A percentile compares a stretch with the other conserved stretches of the same genome.
These are phyloP conservation scores for Eulacestoma nigropectus DNA, from an alignment of 2,113 vertebrate species.

Conservation along the genomic window DNA sequence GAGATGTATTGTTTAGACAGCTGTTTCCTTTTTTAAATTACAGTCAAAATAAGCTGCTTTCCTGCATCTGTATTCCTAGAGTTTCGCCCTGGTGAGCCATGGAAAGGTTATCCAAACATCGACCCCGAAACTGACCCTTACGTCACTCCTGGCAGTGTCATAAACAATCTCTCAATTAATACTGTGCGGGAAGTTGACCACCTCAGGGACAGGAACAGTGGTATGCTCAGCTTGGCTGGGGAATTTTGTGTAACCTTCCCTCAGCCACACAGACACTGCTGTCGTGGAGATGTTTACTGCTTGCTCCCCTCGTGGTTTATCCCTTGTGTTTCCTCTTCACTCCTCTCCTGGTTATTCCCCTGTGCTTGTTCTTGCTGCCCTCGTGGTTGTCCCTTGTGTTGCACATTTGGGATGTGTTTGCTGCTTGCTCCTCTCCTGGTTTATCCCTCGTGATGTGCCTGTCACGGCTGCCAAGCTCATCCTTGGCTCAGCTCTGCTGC, in stretches of 20 bases:
- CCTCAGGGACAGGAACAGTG: conserved; percentile 99
- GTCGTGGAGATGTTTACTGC: background rate
- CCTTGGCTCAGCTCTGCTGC: background rate
- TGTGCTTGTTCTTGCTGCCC: background rate
- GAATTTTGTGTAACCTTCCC: fast-evolving
- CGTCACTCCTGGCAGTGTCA: conserved; percentile 99
- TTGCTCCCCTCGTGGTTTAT: background rate
- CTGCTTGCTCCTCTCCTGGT: background rate
- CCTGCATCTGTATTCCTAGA: conserved; percentile 70
- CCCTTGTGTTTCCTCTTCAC: background rate
- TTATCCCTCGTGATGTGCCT: background rate
- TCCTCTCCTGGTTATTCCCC: background rate
- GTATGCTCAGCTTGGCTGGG: conserved; percentile 63
- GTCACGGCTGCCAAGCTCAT: background rate
- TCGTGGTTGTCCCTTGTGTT: background rate
- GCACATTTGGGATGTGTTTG: background rate
- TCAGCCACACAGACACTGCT: background rate
- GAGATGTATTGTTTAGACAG: background rate
- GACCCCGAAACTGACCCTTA: conserved; percentile 99
- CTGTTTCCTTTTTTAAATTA: background rate
- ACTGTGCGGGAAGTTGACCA: conserved; percentile 99
- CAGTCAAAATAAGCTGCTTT: background rate
- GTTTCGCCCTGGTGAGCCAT: conserved; percentile 98
- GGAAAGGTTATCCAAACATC: conserved; percentile 99
- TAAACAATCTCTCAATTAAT: conserved; percentile 98